Base-by-base conservation (phyloP, 2,113 vertebrate genomes). In the Scytalopus superciliaris region DNA sequence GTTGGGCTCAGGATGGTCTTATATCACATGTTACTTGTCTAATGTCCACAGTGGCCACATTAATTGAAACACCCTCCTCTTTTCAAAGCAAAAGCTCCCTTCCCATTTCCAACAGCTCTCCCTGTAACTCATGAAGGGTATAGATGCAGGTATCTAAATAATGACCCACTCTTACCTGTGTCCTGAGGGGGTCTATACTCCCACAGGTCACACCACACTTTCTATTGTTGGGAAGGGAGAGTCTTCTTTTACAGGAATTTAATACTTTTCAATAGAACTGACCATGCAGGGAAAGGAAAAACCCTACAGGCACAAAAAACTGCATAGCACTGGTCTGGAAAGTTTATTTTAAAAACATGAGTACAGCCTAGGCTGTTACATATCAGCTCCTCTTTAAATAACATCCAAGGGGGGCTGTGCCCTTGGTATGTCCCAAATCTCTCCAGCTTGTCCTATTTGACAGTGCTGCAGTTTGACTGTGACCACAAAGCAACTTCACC, bases 291-390 rank as follows among this genome's bases (percentile, higher is more conserved):
- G 68, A 77, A 92, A 90, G 18, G 24, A 30, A 88, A 84, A 96
- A 81, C 72, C 94, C 85, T 84, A 63, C n/a, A 83, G 85, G 90
- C 90, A 94, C 0, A 13, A 93, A 80, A 86, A 92, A 10, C n/a
- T 60, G 79, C 83, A 63, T 8, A 93, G 76, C 22, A 2, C 69
- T 3, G 5, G 31, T 30, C 72, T 82, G 79, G 55, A 77, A 92
- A 93, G 82, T 87, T 95, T 96, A 60, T 84, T 95, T 94, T 67
- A 84, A 87, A 89, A 94, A 94, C 35, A 94, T 24, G 7, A 39
- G 59, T 84, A 22, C 49, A 76, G 84, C 30, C 76, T 39, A 77
- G 70, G n/a, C 75, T 88, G 73, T 57, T 80, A 44, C 2, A 11
- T 42, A 74, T 78, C 91, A 89, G 59, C 39, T 86, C 60, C 55